Conservation (phyloP, 2,113 vertebrate genomes). For the Erythrolamprus reginae region DNA sequence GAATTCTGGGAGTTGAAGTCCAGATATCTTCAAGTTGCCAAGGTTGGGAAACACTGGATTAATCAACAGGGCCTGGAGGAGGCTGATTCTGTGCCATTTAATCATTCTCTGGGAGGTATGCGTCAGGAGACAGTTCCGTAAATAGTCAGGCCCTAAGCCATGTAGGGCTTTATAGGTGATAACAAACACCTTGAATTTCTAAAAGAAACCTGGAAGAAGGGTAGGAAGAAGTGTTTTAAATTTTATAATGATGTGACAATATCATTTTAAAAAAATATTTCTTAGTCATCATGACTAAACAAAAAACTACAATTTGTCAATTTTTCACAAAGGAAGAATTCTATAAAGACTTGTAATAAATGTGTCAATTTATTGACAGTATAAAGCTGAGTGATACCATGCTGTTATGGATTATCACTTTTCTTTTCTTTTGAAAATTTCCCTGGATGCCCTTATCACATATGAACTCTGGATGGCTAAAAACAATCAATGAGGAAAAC, state of each 20-base stretch:
- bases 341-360: background rate
- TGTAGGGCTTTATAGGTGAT: too few species aligned
- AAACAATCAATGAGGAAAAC: background rate
- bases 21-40: too few species aligned
- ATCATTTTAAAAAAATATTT: background rate
- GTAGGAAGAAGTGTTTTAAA: background rate
- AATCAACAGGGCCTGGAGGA: too few species aligned
- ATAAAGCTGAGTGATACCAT: background rate
- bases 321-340: background rate
- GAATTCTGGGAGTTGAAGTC: too few species aligned
- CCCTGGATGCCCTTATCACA: background rate
- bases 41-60: too few species aligned
- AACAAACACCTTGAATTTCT: too few species aligned
- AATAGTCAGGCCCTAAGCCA: too few species aligned
- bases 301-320: background rate
- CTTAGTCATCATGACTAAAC: background rate
- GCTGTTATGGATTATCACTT: background rate
- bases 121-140: too few species aligned
- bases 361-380: background rate
- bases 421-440: background rate
- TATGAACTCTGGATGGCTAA: background rate
- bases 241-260: background rate
- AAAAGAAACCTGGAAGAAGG: background rate
- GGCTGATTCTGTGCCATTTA: too few species aligned
- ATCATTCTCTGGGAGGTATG: too few species aligned